Base-by-base conservation (phyloP, 92 coral and sea anemone genomes). In the Heliopora coerulea region DNA sequence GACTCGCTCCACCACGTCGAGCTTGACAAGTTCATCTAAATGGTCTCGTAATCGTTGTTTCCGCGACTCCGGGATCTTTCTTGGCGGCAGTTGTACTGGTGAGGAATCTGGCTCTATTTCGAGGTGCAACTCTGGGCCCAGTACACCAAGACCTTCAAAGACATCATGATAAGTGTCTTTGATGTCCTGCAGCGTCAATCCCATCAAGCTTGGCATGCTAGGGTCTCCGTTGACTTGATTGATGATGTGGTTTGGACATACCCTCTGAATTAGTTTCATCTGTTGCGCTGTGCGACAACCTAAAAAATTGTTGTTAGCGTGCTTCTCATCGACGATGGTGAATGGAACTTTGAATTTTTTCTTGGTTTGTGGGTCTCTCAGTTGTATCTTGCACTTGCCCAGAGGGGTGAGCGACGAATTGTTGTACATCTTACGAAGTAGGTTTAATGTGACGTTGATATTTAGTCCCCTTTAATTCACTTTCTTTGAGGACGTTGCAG, bases 361-460 rank as follows among this genome's bases (percentile, higher is more conserved):
- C 17, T 42, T 42, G 15, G 73, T 64, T n/a, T 39, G 40, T 25
- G 54, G 54, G 72, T 64, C 72, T 37, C 39, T 8, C n/a, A 64
- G 2, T 64, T 64, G 72, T 6, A 64, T 20, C 37, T 20, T 66
- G 58, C 73, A 42, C 17, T 25, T 73, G 66, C 37, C 37, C 10
- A 20, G 33, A 30, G 15, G 7, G 48, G 54, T 49, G 27, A 9
- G n/a, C 28, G 49, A 30, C 57, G 80, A 35, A 70, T 72, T 26
- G 85, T 80, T 80, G 24, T 62, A 80, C 85, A 80, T 72, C 80
- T 49, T 80, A 19, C 18, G 49, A 32, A 15, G 68, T 61, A 1
- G 68, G 68, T 61, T 61, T 61, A n/a, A 28, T 61, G 18, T 29
- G 7, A 1, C 68, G 68, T 34, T 30, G 42, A 19, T 61, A 61